phyloP scores from a whole-genome alignment of 2,113 vertebrate genomes.

The Nannobrachium achirus region DNA sequence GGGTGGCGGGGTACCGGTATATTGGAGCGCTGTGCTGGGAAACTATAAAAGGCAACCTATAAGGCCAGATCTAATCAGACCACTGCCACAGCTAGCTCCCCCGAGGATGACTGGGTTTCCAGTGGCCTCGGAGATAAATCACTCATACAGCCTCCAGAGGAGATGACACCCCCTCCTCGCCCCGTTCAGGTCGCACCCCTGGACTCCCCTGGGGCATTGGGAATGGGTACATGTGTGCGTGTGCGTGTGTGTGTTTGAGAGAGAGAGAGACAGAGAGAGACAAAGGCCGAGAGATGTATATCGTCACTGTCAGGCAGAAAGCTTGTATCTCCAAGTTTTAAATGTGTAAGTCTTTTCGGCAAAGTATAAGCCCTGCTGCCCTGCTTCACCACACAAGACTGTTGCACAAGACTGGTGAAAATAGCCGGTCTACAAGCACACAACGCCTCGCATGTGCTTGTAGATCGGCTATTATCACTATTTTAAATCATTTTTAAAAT shows the following conservation, averaged over 20 bases:
- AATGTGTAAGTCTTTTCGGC: too few species aligned
- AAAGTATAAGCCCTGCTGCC: too few species aligned
- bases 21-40: conserved; percentile 51
- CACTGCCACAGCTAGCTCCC: conserved; percentile 24
- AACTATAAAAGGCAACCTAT: conserved; percentile 50
- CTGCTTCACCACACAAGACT: too few species aligned
- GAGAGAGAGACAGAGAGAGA: background rate
- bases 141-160: background rate
- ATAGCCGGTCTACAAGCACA: too few species aligned
- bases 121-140: conserved; percentile 17
- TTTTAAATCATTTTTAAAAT: too few species aligned
- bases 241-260: background rate
- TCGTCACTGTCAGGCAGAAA: too few species aligned
- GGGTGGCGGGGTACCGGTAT: background rate
- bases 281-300: background rate
- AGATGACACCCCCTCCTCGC: conserved; percentile 17
- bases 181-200: background rate
- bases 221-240: background rate
- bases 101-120: conserved; percentile 25
- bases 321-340: too few species aligned
- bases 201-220: conserved; percentile 1
- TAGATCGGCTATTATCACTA: too few species aligned
- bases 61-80: conserved; percentile 43
- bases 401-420: too few species aligned
- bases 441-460: too few species aligned